Evolutionary conservation across 2,888 invertebrate genomes (phyloP).

Genomic region (Capitulum mitella): DNA sequence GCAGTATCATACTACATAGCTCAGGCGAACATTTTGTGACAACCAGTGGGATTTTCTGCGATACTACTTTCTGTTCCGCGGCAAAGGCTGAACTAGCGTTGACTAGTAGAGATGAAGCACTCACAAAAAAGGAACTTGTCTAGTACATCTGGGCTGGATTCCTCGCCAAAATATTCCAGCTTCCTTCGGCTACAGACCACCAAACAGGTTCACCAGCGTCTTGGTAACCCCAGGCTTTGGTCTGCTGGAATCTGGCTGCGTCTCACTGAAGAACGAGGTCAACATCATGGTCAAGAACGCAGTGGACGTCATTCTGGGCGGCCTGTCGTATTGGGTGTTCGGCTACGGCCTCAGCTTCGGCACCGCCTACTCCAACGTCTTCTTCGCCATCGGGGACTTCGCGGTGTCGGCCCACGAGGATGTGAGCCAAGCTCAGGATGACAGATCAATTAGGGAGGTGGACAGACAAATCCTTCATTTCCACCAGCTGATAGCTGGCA

Average conservation of each 20-base stretch:
- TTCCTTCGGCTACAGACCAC: neutral
- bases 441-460: too few relatives aligned
- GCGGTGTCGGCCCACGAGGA: slow-evolving; percentile 61
- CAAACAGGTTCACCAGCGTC: too few relatives aligned
- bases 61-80: too few relatives aligned
- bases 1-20: too few relatives aligned
- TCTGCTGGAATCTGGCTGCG: slow-evolving; percentile 86
- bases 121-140: too few relatives aligned
- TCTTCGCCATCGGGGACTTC: slow-evolving; percentile 77
- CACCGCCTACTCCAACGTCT: slow-evolving; percentile 63
- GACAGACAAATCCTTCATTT: too few relatives aligned
- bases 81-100: too few relatives aligned
- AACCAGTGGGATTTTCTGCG: too few relatives aligned
- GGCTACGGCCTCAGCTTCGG: slow-evolving; percentile 90
- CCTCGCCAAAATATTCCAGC: neutral
- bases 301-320: slow-evolving; percentile 85
- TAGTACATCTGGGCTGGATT: neutral
- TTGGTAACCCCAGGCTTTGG: slow-evolving; percentile 63
- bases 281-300: slow-evolving; percentile 98
- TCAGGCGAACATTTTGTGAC: too few relatives aligned
- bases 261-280: slow-evolving; percentile 86
- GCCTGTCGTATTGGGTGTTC: slow-evolving; percentile 88
- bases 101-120: neutral
- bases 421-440: too few relatives aligned
- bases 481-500: too few relatives aligned